Conservation (phyloP, 2,888 invertebrate species). For the Sesamia inferens region DNA sequence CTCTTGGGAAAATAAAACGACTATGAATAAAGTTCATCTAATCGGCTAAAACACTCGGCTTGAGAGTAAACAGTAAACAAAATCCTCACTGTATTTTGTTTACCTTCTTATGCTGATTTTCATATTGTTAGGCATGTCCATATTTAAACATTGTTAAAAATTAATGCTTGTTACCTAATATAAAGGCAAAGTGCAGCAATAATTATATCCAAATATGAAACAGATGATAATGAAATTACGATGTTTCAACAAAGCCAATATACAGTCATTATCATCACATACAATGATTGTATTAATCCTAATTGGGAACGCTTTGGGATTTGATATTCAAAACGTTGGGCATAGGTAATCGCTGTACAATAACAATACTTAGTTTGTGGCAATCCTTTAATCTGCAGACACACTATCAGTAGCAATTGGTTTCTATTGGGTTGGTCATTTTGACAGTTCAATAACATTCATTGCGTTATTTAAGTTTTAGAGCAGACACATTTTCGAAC, state of each 20-base stretch:
- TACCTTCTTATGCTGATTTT: conserved; percentile 22
- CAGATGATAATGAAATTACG: not conserved
- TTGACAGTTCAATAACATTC: too few relatives aligned
- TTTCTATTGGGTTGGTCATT: too few relatives aligned
- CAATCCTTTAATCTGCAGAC: not conserved
- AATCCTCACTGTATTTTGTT: conserved; percentile 32
- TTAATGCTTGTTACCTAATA: not conserved
- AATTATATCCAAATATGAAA: not conserved
- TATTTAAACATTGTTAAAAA: not conserved
- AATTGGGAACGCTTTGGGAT: conserved; percentile 13
- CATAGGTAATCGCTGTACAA: not conserved
- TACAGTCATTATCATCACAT: not conserved
- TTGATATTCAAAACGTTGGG: conserved; percentile 4
- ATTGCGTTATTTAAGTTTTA: too few relatives aligned
- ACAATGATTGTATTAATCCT: not conserved
- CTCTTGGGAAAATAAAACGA: conserved; percentile 15
- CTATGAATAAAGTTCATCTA: conserved; percentile 47
- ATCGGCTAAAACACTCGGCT: conserved; percentile 31
- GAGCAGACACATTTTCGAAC: too few relatives aligned
- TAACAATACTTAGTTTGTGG: not conserved
- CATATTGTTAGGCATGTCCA: conserved; percentile 23
- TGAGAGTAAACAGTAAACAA: conserved; percentile 38
- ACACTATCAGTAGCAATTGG: too few relatives aligned
- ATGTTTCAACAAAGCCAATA: conserved; percentile 1
- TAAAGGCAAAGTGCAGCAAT: not conserved